phyloP scores from a whole-genome alignment of 2,797 vertebrate species.

The Rhincodon typus region DNA sequence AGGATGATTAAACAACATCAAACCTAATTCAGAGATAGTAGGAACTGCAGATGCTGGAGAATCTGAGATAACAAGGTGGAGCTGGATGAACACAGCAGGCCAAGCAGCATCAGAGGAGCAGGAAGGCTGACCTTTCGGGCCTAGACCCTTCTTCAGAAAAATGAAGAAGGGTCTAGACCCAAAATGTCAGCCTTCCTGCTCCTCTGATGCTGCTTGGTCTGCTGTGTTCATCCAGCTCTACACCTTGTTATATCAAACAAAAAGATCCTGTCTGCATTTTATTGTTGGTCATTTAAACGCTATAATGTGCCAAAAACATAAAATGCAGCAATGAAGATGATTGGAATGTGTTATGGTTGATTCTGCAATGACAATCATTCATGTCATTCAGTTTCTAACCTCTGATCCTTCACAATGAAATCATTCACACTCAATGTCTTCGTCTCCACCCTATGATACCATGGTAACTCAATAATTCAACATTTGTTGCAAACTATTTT shows the following conservation, averaged over 20 bases:
- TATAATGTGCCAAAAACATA: not conserved
- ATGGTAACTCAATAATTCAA: not conserved
- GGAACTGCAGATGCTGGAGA: no score
- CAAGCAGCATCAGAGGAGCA: no score
- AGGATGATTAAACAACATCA: not conserved
- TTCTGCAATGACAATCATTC: not conserved
- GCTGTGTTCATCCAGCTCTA: no score
- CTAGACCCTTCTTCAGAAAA: no score
- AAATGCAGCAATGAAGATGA: not conserved
- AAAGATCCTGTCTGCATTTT: no score
- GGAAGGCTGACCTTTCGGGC: no score
- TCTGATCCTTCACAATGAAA: not conserved
- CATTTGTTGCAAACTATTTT: not conserved
- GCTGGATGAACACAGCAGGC: no score
- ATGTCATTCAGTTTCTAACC: not conserved
- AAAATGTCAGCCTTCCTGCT: no score
- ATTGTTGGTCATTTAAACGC: not conserved
- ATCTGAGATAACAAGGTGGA: no score
- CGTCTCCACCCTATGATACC: not conserved
- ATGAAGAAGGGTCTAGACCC: no score
- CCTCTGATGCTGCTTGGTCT: no score
- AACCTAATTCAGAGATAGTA: not conserved
- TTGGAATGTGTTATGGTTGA: not conserved
- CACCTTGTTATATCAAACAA: no score
- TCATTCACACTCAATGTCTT: not conserved